These are phyloP conservation scores for Pygocentrus nattereri DNA, from an alignment of 2,797 vertebrate genomes.

Conservation along the genomic window DNA sequence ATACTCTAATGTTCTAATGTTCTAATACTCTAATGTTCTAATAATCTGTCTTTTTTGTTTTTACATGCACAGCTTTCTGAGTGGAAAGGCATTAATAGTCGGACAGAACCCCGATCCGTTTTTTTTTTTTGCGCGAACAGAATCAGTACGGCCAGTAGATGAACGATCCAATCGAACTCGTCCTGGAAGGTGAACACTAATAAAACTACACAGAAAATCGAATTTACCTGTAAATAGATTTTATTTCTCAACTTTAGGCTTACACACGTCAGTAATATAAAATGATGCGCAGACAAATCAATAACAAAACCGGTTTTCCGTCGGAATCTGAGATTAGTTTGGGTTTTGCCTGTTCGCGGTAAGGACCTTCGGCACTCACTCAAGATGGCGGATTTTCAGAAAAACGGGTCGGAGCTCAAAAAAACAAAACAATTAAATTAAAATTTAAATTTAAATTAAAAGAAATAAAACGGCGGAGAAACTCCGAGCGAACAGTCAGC, in stretches of 20 bases:
- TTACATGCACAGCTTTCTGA: too few relatives aligned
- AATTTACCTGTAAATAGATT: not conserved
- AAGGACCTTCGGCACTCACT: conserved; percentile 59
- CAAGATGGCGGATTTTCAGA: conserved; percentile 84
- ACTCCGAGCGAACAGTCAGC: not conserved
- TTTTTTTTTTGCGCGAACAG: too few relatives aligned
- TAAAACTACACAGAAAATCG: not conserved
- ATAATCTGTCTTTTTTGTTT: too few relatives aligned
- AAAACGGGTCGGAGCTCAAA: conserved; percentile 67
- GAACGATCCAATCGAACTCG: conserved; percentile 19
- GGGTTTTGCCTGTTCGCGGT: not conserved
- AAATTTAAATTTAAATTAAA: conserved; percentile 61
- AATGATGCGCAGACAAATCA: too few relatives aligned
- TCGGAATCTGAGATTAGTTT: not conserved
- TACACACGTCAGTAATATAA: not conserved
- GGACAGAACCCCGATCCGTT: not conserved
- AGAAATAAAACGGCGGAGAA: not conserved
- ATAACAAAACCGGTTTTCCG: too few relatives aligned
- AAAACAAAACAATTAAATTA: conserved; percentile 61
- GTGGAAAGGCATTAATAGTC: not conserved
- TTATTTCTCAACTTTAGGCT: not conserved
- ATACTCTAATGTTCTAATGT: too few relatives aligned
- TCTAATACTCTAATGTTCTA: too few relatives aligned
- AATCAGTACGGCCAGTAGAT: conserved; percentile 1
- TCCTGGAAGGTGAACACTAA: conserved; percentile 59